phyloP scores from a whole-genome alignment of 2,888 invertebrate genomes.

The Sphaerophoria rueppellii region DNA sequence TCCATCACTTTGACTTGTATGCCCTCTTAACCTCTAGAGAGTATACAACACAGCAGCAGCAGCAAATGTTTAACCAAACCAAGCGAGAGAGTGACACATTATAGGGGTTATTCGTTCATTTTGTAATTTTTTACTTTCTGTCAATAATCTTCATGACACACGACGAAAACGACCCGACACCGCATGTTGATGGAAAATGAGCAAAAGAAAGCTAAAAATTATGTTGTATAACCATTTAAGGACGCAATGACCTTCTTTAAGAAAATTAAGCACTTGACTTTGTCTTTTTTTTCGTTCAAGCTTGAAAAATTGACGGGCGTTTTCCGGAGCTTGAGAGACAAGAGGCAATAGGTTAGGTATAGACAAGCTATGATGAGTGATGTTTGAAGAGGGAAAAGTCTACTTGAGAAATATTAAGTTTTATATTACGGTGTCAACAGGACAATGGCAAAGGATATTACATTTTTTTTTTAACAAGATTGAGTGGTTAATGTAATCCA shows the following conservation, averaged over 20 bases:
- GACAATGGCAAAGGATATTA: constrained; percentile 57
- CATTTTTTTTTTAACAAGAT: constrained; percentile 36
- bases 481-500: constrained; percentile 25
- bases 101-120: constrained; percentile 8
- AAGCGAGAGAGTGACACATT: constrained; percentile 43
- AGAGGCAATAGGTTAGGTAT: not conserved
- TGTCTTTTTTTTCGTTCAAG: constrained; percentile 31
- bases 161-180: not conserved
- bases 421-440: constrained; percentile 57
- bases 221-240: constrained; percentile 49
- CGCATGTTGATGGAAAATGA: constrained; percentile 1
- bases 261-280: constrained; percentile 70
- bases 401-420: constrained; percentile 56
- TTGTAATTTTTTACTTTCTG: constrained; percentile 32
- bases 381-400: constrained; percentile 16
- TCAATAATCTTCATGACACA: not conserved
- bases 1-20: constrained; percentile 62
- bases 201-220: constrained; percentile 14
- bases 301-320: constrained; percentile 1
- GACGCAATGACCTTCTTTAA: constrained; percentile 69
- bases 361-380: not conserved
- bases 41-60: not conserved
- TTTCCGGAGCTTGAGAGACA: not conserved
- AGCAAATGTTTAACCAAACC: constrained; percentile 43
- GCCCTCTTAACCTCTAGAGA: constrained; percentile 68